Evolutionary conservation across 2,888 invertebrate genomes (phyloP).

Genomic region (Auanema freiburgensis): DNA sequence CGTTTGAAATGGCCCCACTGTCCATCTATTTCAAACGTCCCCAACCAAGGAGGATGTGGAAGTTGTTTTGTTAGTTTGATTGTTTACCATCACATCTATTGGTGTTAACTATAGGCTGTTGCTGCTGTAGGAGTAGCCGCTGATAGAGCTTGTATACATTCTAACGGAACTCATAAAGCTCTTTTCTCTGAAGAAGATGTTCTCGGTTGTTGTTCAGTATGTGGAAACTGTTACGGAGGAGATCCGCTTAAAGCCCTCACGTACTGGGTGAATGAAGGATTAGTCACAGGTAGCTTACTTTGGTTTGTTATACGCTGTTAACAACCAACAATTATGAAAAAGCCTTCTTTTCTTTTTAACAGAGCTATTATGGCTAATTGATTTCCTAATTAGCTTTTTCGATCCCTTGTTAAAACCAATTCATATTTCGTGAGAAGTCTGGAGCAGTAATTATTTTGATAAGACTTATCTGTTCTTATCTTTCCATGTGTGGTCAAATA

Average conservation of each 20-base stretch:
- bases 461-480: too few species aligned
- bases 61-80: conserved; percentile 55
- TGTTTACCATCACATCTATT: neutral
- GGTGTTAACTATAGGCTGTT: conserved; percentile 47
- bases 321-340: neutral
- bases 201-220: conserved; percentile 59
- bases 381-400: too few species aligned
- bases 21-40: conserved; percentile 54
- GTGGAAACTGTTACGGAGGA: conserved; percentile 63
- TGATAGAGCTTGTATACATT: conserved; percentile 61
- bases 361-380: too few species aligned
- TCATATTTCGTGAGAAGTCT: neutral
- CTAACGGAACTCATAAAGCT: conserved; percentile 57
- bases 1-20: conserved; percentile 61
- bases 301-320: neutral
- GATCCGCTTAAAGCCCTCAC: conserved; percentile 63
- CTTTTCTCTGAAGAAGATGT: conserved; percentile 49
- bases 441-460: too few species aligned
- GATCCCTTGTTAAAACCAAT: neutral
- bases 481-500: too few species aligned
- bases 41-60: conserved; percentile 64
- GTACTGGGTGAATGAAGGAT: conserved; percentile 61
- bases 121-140: conserved; percentile 62
- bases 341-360: too few species aligned
- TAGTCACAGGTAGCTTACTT: conserved; percentile 49